A percentile compares a stretch with the other conserved stretches of the same genome.
These are phyloP conservation scores for Tipula vernalis DNA, from an alignment of 2,888 invertebrate genomes.

Conservation along the genomic window DNA sequence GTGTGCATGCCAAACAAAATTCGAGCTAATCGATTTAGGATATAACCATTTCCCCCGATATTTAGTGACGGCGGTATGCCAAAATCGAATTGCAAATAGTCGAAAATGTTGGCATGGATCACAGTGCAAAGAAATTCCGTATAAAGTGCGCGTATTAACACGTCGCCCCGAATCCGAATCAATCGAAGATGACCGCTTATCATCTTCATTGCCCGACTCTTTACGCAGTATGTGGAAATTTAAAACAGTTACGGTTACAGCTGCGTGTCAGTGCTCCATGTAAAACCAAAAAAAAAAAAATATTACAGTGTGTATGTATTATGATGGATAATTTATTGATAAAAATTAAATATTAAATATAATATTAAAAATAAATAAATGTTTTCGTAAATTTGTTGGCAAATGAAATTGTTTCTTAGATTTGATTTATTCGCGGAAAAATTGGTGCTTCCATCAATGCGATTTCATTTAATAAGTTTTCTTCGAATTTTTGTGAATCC, in stretches of 20 bases:
- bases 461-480: neutral
- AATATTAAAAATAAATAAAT: neutral
- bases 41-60: constrained; percentile 30
- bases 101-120: constrained; percentile 27
- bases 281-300: constrained; percentile 5
- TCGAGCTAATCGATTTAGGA: constrained; percentile 29
- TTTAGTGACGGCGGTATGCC: constrained; percentile 30
- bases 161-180: constrained; percentile 21
- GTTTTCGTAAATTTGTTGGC: neutral
- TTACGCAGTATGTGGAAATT: constrained; percentile 28
- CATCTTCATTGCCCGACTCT: constrained; percentile 23
- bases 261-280: constrained; percentile 32
- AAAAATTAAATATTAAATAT: neutral
- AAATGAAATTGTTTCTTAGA: neutral
- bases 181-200: constrained; percentile 21
- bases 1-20: constrained; percentile 18
- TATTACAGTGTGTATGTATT: neutral
- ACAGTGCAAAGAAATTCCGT: constrained; percentile 30
- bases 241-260: constrained; percentile 29
- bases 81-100: constrained; percentile 18
- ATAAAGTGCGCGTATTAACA: constrained; percentile 30
- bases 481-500: constrained; percentile 12
- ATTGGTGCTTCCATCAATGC: constrained; percentile 7
- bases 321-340: neutral
- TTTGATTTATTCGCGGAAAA: constrained; percentile 7